Evolutionary conservation across 2,113 vertebrate species (phyloP).

Genomic region (Neolamprologus sp.): DNA sequence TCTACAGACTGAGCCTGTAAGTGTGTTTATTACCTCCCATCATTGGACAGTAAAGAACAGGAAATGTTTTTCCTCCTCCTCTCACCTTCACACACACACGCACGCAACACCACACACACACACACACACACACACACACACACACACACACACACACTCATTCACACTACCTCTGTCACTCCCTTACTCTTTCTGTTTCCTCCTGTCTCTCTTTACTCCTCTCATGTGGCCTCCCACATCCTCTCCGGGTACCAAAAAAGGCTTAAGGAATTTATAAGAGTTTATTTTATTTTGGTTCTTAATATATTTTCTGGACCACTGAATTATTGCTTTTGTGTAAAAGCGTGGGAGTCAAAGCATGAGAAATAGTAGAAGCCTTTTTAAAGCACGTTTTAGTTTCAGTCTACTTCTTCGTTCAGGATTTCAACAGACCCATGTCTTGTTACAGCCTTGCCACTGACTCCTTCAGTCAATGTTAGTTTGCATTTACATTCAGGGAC

Average conservation of each 20-base stretch:
- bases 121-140: neutral
- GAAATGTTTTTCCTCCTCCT: constrained; percentile 51
- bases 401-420: neutral
- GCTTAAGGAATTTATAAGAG: constrained; percentile 16
- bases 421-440: neutral
- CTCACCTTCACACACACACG: constrained; percentile 14
- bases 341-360: neutral
- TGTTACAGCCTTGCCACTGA: neutral
- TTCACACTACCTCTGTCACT: neutral
- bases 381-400: neutral
- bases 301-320: constrained; percentile 11
- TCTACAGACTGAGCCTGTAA: constrained; percentile 8
- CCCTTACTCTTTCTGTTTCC: neutral
- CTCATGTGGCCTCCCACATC: constrained; percentile 12
- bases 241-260: constrained; percentile 11
- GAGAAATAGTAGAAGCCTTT: neutral
- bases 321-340: constrained; percentile 27
- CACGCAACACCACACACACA: neutral
- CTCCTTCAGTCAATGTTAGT: neutral
- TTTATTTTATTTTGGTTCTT: constrained; percentile 33
- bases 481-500: neutral
- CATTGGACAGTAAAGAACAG: constrained; percentile 59
- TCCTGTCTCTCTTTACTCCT: neutral
- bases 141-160: neutral
- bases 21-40: constrained; percentile 54